Percentiles rank a stretch among this genome's conserved stretches.
These are phyloP conservation scores for Pseudomugil tenellus DNA, from an alignment of 2,797 vertebrate species.

Conservation along the genomic window DNA sequence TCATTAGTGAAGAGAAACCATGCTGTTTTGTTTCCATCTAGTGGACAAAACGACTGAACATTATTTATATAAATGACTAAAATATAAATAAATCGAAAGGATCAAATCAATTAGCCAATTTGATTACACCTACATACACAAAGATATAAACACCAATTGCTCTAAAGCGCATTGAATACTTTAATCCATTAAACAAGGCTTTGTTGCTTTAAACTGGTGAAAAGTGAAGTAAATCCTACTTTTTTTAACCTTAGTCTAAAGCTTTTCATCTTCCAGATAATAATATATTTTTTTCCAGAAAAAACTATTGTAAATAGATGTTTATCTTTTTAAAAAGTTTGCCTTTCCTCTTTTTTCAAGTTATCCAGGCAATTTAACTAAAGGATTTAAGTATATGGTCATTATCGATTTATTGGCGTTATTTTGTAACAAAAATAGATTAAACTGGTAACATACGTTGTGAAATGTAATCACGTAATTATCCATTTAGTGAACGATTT, in stretches of 20 bases:
- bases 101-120: background rate
- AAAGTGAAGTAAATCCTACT: too few species aligned
- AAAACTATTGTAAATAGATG: too few species aligned
- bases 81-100: background rate
- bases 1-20: background rate
- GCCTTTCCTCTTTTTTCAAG: too few species aligned
- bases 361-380: too few species aligned
- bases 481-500: background rate
- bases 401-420: background rate
- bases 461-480: too few species aligned
- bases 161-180: background rate
- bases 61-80: background rate
- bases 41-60: constrained; percentile 10
- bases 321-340: too few species aligned
- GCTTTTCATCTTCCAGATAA: too few species aligned
- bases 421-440: background rate
- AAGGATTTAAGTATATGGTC: too few species aligned
- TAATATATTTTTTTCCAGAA: too few species aligned
- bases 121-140: background rate
- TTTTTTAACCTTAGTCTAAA: too few species aligned
- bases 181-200: background rate
- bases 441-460: background rate
- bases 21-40: constrained; percentile 35
- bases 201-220: background rate
- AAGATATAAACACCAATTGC: background rate